Conservation (phyloP, 2,888 invertebrate species). For the Drosophila borborema region DNA sequence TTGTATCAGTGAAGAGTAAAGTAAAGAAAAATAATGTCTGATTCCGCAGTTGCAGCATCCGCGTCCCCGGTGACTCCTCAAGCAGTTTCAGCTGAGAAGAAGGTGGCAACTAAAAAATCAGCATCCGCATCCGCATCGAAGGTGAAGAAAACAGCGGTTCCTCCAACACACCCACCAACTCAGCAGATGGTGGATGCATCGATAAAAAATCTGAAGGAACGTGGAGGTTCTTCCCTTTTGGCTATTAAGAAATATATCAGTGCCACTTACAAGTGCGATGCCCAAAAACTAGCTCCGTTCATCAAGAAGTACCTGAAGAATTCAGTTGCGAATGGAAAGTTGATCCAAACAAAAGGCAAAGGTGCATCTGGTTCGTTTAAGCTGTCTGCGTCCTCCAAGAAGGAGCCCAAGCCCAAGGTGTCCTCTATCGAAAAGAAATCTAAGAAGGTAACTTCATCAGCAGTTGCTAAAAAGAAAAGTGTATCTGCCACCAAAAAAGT, state of each 20-base stretch:
- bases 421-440: constrained; percentile 41
- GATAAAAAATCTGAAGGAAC: constrained; percentile 55
- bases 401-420: constrained; percentile 43
- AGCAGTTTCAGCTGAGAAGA: constrained; percentile 35
- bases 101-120: constrained; percentile 39
- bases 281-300: constrained; percentile 83
- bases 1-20: background rate
- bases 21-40: constrained; percentile 39
- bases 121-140: constrained; percentile 21
- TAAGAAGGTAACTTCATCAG: constrained; percentile 27
- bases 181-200: constrained; percentile 59
- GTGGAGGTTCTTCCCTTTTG: constrained; percentile 57
- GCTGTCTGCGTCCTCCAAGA: constrained; percentile 53
- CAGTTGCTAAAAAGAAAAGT: constrained; percentile 23
- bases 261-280: constrained; percentile 47
- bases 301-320: constrained; percentile 87
- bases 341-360: constrained; percentile 76
- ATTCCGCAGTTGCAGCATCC: constrained; percentile 42
- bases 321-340: constrained; percentile 86
- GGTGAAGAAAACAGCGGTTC: constrained; percentile 27
- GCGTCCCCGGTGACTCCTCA: constrained; percentile 46
- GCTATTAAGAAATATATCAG: constrained; percentile 60
- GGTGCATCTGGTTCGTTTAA: constrained; percentile 66
- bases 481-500: constrained; percentile 22
- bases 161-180: constrained; percentile 49